Evolutionary conservation across 1,140 invertebrate species (phyloP).

Genomic region (Drosophila triauraria): DNA sequence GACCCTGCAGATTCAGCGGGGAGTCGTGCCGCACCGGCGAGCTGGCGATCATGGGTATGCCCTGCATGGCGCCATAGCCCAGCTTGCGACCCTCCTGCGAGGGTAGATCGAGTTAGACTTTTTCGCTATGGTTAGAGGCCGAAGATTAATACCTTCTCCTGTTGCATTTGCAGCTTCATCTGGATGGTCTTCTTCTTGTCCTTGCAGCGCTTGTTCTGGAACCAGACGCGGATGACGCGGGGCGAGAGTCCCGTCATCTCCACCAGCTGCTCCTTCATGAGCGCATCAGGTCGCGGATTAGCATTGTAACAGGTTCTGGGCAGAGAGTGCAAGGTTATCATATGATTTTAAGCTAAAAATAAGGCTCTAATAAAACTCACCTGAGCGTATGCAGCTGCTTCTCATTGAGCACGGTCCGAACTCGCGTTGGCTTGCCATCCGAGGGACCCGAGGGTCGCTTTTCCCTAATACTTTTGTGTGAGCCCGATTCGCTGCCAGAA

Average conservation of each 20-base stretch:
- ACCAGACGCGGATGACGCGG: conserved; percentile 98
- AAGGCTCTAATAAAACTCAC: conserved; percentile 58
- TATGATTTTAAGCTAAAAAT: background rate
- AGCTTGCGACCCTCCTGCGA: conserved; percentile 95
- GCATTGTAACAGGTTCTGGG: conserved; percentile 95
- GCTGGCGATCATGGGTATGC: conserved; percentile 98
- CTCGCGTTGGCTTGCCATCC: conserved; percentile 98
- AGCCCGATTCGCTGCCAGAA: conserved; percentile 93
- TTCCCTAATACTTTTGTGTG: conserved; percentile 90
- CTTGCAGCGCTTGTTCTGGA: conserved; percentile 99
- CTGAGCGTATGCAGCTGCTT: conserved; percentile 98
- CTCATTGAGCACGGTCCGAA: conserved; percentile 99
- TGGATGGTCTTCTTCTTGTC: conserved; percentile 99
- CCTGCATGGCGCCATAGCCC: conserved; percentile 96
- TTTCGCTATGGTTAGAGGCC: background rate
- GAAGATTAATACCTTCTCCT: conserved; percentile 94
- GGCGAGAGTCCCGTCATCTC: conserved; percentile 99
- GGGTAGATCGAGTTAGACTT: background rate
- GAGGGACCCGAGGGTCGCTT: conserved; percentile 87
- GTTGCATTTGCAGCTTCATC: conserved; percentile 98
- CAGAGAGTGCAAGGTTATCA: background rate
- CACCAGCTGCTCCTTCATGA: conserved; percentile 99
- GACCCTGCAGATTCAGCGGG: conserved; percentile 92
- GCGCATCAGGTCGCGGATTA: conserved; percentile 98
- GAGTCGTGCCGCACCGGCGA: conserved; percentile 97